Evolutionary conservation across 2,888 invertebrate genomes (phyloP).

Genomic region (Trachelus troglodyta): DNA sequence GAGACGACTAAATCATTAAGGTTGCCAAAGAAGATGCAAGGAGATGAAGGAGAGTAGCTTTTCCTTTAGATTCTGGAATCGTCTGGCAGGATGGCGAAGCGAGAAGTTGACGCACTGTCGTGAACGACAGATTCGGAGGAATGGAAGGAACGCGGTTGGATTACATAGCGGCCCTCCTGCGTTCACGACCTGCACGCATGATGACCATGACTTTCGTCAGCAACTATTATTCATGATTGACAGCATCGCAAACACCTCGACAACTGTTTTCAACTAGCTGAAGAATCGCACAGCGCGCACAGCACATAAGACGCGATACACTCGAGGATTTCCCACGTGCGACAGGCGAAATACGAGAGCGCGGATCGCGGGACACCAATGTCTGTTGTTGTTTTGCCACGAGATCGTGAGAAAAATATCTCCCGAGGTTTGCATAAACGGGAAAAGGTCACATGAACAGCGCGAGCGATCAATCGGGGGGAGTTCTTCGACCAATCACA

Average conservation of each 20-base stretch:
- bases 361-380: constrained; percentile 18
- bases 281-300: constrained; percentile 4
- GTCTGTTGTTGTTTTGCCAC: constrained; percentile 59
- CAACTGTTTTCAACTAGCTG: constrained; percentile 9
- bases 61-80: background rate
- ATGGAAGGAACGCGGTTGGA: constrained; percentile 15
- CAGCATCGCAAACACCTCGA: constrained; percentile 7
- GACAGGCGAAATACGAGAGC: constrained; percentile 22
- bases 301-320: constrained; percentile 3
- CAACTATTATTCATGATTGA: constrained; percentile 25
- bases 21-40: constrained; percentile 13
- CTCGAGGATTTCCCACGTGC: constrained; percentile 2
- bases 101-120: background rate
- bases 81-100: background rate
- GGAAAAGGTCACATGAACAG: constrained; percentile 57
- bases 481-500: constrained; percentile 37
- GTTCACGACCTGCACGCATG: constrained; percentile 38
- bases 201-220: constrained; percentile 56
- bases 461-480: constrained; percentile 47
- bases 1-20: background rate
- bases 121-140: background rate
- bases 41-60: constrained; percentile 12
- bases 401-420: constrained; percentile 50
- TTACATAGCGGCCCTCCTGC: constrained; percentile 42
- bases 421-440: constrained; percentile 50